Evolutionary conservation across 2,888 invertebrate genomes (phyloP), one percentile per base, ranked within the genome.

Genomic region (Oscheius onirici): DNA sequence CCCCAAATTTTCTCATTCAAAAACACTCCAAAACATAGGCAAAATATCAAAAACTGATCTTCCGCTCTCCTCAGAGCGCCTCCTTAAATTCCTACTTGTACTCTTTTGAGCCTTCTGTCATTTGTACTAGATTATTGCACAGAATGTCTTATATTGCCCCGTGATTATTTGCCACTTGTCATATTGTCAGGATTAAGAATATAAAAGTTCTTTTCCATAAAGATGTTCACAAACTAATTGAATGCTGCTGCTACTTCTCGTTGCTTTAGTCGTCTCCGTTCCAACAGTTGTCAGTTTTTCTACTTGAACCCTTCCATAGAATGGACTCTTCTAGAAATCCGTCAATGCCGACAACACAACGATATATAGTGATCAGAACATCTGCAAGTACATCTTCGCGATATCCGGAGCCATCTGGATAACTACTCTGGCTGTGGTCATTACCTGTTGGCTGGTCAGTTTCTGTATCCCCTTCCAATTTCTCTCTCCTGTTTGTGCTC

Each of bases 371-470:
- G n/a, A 34, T 28, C 52, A 66, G 28, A 22, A 41, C 28, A 34
- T 41, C 40, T 66, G 52, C 54, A 34, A 66, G 20, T 66, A 66
- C 43, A 54, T 66, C 8, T n/a, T 43, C 10, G 52, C 66, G 10
- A 41, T 17, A 6, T 52, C 40, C 40, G 52, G 52, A 22, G 66
- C 28, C 40, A 6, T 34, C 22, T 66, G 66, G 66, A 24, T 66
- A 8, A 54, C 54, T 20, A 20, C 34, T 24, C 20, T 66, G n/a
- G 24, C n/a, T 24, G 22, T 51, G 34, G 66, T 66, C 11, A 17
- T 66, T 6, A 20, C 66, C 34, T 66, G 26, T 54, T 66, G 66
- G 66, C 54, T 66, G 66, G 66, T 66, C 17, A 52, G 66, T 54
- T 52, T 15, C 43, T 44, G 10, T 60, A 22, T 44, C 20, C 41